Percentiles rank a stretch among this genome's conserved stretches.
These are phyloP conservation scores for Saccostrea glomerata DNA, from an alignment of 1,140 invertebrate species.

Conservation along the genomic window DNA sequence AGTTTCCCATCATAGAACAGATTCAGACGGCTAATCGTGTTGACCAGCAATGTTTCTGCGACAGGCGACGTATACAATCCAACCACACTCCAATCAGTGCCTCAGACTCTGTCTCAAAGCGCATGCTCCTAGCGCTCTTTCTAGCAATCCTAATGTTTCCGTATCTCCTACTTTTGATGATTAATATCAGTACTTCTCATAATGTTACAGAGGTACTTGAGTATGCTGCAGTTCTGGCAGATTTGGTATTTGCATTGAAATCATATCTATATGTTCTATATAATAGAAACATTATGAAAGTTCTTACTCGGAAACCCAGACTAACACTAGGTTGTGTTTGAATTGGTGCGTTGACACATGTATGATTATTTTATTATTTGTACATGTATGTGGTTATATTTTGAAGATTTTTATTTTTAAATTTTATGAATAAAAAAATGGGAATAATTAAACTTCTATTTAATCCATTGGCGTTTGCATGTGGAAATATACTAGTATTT, in stretches of 20 bases:
- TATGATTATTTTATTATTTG: too few species aligned
- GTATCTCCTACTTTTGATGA: not conserved
- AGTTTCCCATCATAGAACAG: conserved; percentile 9
- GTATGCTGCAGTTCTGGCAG: not conserved
- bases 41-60: conserved; percentile 1
- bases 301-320: conserved; percentile 12
- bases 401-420: too few species aligned
- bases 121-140: conserved; percentile 10
- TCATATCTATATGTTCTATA: not conserved
- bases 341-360: not conserved
- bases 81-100: not conserved
- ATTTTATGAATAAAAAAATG: too few species aligned
- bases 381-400: too few species aligned
- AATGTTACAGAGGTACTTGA: not conserved
- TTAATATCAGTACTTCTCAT: not conserved
- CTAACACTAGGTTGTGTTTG: not conserved
- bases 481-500: too few species aligned
- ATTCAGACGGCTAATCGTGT: not conserved
- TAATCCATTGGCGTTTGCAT: too few species aligned
- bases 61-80: not conserved
- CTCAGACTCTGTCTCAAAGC: conserved; percentile 1
- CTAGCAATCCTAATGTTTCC: conserved; percentile 21
- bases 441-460: too few species aligned
- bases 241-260: conserved; percentile 4
- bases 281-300: conserved; percentile 26